Evolutionary conservation across 2,113 vertebrate genomes (phyloP), one percentile per base, ranked within the genome.

Genomic region (Ia io): DNA sequence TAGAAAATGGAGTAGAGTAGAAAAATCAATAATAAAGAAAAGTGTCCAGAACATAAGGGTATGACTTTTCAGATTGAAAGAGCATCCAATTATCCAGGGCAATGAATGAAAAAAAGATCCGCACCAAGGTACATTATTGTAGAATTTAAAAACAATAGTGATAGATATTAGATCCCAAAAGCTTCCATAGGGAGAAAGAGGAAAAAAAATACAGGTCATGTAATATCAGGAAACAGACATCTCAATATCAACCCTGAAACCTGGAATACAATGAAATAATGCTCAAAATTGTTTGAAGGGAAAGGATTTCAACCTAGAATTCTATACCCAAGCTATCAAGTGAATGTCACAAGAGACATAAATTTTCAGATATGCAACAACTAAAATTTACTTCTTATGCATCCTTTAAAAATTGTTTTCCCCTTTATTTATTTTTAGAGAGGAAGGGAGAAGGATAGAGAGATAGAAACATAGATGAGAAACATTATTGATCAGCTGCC

Each of bases 51-150:
- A 82, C 22, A 59, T 17, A 92, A 94, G 44, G 70, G 28, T 51
- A 82, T 92, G 67, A 61, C 30, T 90, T 90, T 86, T 92, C 17
- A 92, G 40, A 82, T 6, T 85, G 49, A 90, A 94, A 90, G 51
- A 65, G 2, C 82, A 93, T 93, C 42, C 16, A 35, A 20, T 32
- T 87, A 3, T 35, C 23, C 59, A 92, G 59, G 23, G 59, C n/a
- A 79, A 42, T 42, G 53, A 88, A 30, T 93, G 73, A 87, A 69
- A 80, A 84, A 89, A 74, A 90, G n/a, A 80, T 61, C 35, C 28
- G 37, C 6, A 96, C 23, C 32, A 76, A 49, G 32, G 6, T 71
- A 63, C 5, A 40, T 73, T 82, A 40, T n/a, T 91, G 28, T 79
- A 37, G 76, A 89, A 69, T 61, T 85, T 94, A 53, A 77, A 90